These are phyloP conservation scores for Lichenostomus cassidix DNA, from an alignment of 2,113 vertebrate species.

Conservation along the genomic window DNA sequence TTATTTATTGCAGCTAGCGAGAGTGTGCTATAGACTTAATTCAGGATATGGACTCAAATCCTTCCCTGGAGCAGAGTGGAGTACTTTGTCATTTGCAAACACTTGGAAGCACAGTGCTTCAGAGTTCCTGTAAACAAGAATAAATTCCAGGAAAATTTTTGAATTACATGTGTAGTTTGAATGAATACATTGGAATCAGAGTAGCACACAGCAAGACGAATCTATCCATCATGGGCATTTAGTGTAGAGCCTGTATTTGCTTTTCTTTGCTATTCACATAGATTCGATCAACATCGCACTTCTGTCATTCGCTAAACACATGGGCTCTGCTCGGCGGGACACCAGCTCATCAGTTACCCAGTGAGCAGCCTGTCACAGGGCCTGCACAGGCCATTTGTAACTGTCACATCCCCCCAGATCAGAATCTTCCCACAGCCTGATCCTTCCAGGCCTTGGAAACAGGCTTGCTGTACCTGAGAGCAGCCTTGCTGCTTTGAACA, in stretches of 20 bases:
- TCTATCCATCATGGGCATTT: constrained; percentile 70
- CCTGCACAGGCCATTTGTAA: constrained; percentile 68
- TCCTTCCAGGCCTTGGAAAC: constrained; percentile 21
- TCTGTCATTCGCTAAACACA: constrained; percentile 72
- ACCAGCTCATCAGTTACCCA: constrained; percentile 72
- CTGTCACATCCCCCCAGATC: constrained; percentile 69
- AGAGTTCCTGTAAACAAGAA: constrained; percentile 53
- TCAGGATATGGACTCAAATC: constrained; percentile 51
- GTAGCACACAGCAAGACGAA: constrained; percentile 39
- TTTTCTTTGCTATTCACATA: constrained; percentile 65
- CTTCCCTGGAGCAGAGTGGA: neutral
- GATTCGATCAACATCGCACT: constrained; percentile 66
- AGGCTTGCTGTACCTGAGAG: neutral
- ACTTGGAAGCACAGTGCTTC: constrained; percentile 27
- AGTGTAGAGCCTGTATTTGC: constrained; percentile 66
- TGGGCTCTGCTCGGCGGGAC: constrained; percentile 62
- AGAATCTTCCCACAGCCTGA: constrained; percentile 48
- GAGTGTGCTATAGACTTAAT: constrained; percentile 32
- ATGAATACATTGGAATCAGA: constrained; percentile 56
- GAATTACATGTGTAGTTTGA: constrained; percentile 58
- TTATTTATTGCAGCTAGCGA: constrained; percentile 50
- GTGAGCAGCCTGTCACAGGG: constrained; percentile 67
- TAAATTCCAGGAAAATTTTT: constrained; percentile 50
- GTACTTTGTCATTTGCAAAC: constrained; percentile 49
- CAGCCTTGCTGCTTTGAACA: neutral